Conservation (phyloP, 2,888 invertebrate species). For the Erpobdella octoculata region DNA sequence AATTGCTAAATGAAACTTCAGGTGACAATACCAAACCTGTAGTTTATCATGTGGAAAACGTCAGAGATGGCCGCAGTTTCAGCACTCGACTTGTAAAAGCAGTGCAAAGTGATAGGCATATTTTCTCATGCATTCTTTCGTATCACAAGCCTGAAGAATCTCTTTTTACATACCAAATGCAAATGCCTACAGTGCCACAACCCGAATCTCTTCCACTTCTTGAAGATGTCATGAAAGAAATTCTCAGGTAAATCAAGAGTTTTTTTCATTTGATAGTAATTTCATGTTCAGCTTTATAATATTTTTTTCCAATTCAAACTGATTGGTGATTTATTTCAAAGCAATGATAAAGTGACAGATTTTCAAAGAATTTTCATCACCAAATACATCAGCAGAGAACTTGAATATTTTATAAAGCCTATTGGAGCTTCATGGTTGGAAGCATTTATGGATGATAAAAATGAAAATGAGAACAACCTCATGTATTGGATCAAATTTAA, state of each 20-base stretch:
- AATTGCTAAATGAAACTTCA: too few species aligned
- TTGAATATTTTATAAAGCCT: slow-evolving; percentile 20
- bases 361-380: slow-evolving; percentile 20
- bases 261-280: not conserved
- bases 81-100: slow-evolving; percentile 51
- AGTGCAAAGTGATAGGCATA: slow-evolving; percentile 49
- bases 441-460: not conserved
- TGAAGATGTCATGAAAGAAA: slow-evolving; percentile 19
- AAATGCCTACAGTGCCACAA: not conserved
- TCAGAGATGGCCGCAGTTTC: slow-evolving; percentile 52
- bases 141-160: slow-evolving; percentile 46
- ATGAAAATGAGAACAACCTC: not conserved
- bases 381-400: not conserved
- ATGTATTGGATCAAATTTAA: slow-evolving; percentile 22
- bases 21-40: slow-evolving; percentile 44
- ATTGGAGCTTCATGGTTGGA: not conserved
- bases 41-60: slow-evolving; percentile 51
- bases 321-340: not conserved
- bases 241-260: slow-evolving; percentile 2
- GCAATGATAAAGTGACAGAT: slow-evolving; percentile 15
- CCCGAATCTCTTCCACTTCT: slow-evolving; percentile 4
- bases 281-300: too few species aligned
- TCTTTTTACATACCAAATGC: slow-evolving; percentile 45
- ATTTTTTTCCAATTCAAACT: not conserved
- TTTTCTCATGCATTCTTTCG: slow-evolving; percentile 50